phyloP scores from a whole-genome alignment of 1,140 invertebrate genomes.

The Orius laevigatus region DNA sequence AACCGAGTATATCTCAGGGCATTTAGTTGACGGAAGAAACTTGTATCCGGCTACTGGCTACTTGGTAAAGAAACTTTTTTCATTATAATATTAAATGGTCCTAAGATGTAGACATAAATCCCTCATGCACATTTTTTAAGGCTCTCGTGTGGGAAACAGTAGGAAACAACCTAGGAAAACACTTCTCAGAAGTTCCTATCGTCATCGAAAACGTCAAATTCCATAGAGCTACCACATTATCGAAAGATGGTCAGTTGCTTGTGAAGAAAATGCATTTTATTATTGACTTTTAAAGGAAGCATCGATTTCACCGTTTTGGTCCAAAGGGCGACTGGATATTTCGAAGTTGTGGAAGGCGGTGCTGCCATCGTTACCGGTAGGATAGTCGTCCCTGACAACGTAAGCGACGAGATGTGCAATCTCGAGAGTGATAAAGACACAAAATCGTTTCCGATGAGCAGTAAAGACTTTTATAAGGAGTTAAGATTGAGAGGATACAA shows the following conservation, averaged over 20 bases:
- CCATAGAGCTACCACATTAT: conserved; percentile 62
- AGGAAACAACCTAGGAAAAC: conserved; percentile 52
- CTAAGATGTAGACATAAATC: not conserved
- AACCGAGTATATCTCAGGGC: conserved; percentile 61
- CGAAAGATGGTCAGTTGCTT: conserved; percentile 34
- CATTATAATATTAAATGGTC: too few species aligned
- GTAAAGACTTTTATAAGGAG: conserved; percentile 83
- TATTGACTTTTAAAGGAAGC: conserved; percentile 23
- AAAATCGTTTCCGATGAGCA: conserved; percentile 29
- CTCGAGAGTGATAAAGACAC: conserved; percentile 27
- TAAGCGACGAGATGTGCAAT: conserved; percentile 27
- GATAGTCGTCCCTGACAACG: conserved; percentile 36
- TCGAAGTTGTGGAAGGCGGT: conserved; percentile 69
- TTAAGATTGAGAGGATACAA: conserved; percentile 79
- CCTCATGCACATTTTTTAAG: conserved; percentile 17
- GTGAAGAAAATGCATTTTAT: not conserved
- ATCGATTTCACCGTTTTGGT: conserved; percentile 65
- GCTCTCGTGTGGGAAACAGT: conserved; percentile 76
- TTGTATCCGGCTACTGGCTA: conserved; percentile 83
- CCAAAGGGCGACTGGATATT: conserved; percentile 63
- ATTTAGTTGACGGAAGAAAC: conserved; percentile 75
- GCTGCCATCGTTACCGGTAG: conserved; percentile 60
- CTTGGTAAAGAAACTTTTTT: conserved; percentile 27
- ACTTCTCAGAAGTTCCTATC: conserved; percentile 56
- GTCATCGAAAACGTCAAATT: conserved; percentile 78